Percentiles rank a stretch among this genome's conserved stretches.
Evolutionary conservation across 2,797 vertebrate genomes (phyloP).

Genomic region (Numenius phaeopus): DNA sequence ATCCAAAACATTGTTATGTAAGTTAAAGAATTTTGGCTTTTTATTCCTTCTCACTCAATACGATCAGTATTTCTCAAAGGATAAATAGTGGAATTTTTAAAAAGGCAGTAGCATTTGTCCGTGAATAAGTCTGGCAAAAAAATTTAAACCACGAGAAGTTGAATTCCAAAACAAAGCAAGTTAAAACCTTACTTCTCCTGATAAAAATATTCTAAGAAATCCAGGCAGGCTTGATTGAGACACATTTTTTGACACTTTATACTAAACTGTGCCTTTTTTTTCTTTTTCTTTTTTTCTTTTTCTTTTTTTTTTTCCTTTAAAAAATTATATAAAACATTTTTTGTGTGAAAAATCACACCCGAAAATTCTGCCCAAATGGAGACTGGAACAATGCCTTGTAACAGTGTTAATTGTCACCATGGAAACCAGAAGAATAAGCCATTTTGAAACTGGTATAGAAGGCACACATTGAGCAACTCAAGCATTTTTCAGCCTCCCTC

Average conservation of each 20-base stretch:
- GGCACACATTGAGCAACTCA: constrained; percentile 90
- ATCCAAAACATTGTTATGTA: constrained; percentile 41
- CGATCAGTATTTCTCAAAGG: not conserved
- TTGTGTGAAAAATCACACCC: constrained; percentile 84
- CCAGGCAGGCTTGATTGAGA: constrained; percentile 75
- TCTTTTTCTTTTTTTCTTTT: not conserved
- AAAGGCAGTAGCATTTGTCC: not conserved
- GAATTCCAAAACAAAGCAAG: constrained; percentile 79
- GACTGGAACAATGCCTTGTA: constrained; percentile 92
- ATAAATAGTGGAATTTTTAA: constrained; percentile 20
- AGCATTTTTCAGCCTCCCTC: constrained; percentile 86
- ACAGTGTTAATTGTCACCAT: constrained; percentile 97
- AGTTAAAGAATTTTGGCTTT: constrained; percentile 62
- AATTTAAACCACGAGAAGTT: constrained; percentile 44
- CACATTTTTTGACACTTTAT: constrained; percentile 77
- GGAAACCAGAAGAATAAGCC: constrained; percentile 97
- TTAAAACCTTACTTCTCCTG: constrained; percentile 75
- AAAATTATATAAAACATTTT: constrained; percentile 69
- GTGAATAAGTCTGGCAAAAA: constrained; percentile 51
- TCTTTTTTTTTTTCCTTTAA: not conserved
- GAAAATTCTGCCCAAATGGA: constrained; percentile 88
- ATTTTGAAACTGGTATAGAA: constrained; percentile 95
- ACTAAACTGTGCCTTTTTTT: constrained; percentile 47
- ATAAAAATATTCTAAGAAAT: constrained; percentile 71
- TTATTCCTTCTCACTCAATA: not conserved